Base-by-base conservation (phyloP, 2,113 vertebrate genomes). In the Sceloporus tristichus region DNA sequence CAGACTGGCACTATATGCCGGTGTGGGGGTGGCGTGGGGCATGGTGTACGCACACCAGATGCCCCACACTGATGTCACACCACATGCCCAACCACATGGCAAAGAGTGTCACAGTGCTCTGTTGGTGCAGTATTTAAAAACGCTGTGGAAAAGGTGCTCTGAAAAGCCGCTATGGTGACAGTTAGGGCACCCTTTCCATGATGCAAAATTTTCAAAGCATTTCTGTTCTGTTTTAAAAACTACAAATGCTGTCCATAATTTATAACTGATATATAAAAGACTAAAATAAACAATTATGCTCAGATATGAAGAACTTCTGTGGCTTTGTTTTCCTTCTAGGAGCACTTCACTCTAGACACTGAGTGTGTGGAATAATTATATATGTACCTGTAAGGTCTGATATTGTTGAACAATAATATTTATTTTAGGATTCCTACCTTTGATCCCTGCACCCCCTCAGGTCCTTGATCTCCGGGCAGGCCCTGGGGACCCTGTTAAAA, bases 391-490 rank as follows among this genome's bases (percentile, higher is more conserved):
- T 65, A 85, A 82, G 85, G 71, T 5, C 0, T 88, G 71, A 78
- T 56, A 88, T 76, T 3, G 40, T 84, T 40, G 80, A 73, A 21
- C 78, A 89, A 90, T 27, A 87, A 53, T 80, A 84, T 80, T 88
- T 88, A 92, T 81, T 82, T 77, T 89, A 9, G 21, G 71, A 27
- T 82, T 90, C 93, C 95, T 95, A 90, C 98, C 97, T 98, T 97
- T 95, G 96, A 96, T 91, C 98, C 98, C 94, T 96, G 98, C 73
- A 93, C 89, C 38, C 98, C 98, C 96, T 98, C 97, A 76, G 96
- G 96, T 87, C 98, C 98, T n/a, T 94, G 93, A 92, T 98, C 98
- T 92, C 98, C 98, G 34, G 96, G 93, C 85, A 97, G 96, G 91
- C 98, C 98, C 91, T 97, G 97, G 75, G 97, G 93, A 77, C 98